Percentiles rank a stretch among this genome's conserved stretches.
These are phyloP conservation scores for Polypedilum pembai DNA, from an alignment of 1,140 invertebrate genomes.

Conservation along the genomic window DNA sequence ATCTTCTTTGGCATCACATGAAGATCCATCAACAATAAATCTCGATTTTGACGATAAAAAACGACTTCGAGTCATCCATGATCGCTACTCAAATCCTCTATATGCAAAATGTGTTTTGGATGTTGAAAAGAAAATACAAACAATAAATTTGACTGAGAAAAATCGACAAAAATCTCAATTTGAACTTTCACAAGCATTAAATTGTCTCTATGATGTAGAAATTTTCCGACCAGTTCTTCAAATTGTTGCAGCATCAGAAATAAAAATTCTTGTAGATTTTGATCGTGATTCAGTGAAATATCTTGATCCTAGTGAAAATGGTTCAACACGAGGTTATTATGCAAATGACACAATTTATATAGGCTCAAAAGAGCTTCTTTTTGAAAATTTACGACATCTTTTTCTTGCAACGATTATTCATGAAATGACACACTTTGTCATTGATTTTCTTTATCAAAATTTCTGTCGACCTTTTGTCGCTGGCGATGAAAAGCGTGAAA, in stretches of 20 bases:
- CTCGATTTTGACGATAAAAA: neutral
- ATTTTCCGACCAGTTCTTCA: neutral
- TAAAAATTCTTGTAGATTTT: neutral
- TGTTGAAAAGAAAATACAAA: neutral
- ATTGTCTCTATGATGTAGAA: neutral
- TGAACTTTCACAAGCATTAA: neutral
- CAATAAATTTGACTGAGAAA: neutral
- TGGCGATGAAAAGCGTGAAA: neutral
- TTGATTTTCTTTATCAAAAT: neutral
- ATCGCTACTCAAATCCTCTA: neutral
- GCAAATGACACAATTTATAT: neutral
- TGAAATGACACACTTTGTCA: conserved; percentile 3
- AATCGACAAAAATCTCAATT: neutral
- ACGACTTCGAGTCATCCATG: neutral
- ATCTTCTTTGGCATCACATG: neutral
- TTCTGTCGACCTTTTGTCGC: neutral
- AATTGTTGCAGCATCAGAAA: neutral
- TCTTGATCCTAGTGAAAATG: neutral
- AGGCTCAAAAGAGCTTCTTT: neutral
- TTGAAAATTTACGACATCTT: neutral
- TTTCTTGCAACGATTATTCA: neutral
- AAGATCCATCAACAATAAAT: neutral
- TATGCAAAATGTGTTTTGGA: neutral
- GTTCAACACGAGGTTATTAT: neutral
- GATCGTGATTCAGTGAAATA: neutral